Percentiles rank a stretch among this genome's conserved stretches.
Conservation (phyloP, 2,888 invertebrate genomes). For the Orchestes rusci region DNA sequence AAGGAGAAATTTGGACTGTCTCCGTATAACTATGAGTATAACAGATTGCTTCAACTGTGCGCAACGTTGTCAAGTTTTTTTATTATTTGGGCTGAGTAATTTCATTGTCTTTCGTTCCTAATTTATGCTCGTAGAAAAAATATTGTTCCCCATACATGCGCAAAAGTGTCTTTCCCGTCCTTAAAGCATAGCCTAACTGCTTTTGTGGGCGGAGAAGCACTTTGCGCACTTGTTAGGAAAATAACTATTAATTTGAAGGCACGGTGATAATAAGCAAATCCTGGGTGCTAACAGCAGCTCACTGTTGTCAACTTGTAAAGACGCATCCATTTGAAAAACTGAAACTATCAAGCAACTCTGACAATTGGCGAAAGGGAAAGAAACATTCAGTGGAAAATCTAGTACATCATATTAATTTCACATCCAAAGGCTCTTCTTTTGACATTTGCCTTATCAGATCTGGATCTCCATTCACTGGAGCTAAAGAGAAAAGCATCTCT, state of each 20-base stretch:
- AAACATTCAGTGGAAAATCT: conserved; percentile 28
- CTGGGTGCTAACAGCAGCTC: conserved; percentile 30
- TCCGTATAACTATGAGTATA: no score
- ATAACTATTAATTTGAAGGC: conserved; percentile 13
- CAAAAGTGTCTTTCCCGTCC: no score
- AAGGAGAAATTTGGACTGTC: no score
- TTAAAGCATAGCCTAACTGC: no score
- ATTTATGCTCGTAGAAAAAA: no score
- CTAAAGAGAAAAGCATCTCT: conserved; percentile 20
- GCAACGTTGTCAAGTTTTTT: no score
- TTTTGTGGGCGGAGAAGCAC: no score
- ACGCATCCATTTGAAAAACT: conserved; percentile 23
- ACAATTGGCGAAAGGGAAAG: conserved; percentile 26
- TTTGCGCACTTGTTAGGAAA: neutral
- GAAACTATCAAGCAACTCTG: conserved; percentile 28
- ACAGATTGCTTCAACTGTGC: no score
- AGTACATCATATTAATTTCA: conserved; percentile 27
- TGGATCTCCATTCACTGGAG: conserved; percentile 26
- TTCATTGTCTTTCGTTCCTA: no score
- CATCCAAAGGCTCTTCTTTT: conserved; percentile 20
- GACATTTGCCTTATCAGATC: conserved; percentile 28
- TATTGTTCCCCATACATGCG: no score
- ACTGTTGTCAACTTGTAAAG: conserved; percentile 27
- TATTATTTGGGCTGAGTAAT: no score
- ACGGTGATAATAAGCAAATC: conserved; percentile 28